Evolutionary conservation across 2,113 vertebrate species (phyloP).

Genomic region (Limanda limanda): DNA sequence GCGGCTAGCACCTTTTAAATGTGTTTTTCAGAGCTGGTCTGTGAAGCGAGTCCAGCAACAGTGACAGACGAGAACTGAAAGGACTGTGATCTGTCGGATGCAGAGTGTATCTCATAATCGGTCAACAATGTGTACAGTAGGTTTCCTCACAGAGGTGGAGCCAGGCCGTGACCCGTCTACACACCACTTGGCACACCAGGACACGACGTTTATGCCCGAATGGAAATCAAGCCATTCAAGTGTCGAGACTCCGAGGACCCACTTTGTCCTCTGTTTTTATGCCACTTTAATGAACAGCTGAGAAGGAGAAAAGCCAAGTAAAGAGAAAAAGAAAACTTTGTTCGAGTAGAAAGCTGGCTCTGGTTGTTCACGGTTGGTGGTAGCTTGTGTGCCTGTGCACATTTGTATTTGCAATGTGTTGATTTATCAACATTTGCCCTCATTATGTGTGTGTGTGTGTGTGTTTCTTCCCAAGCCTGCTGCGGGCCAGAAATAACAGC

Average conservation of each 20-base stretch:
- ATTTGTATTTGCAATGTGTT: conserved; percentile 21
- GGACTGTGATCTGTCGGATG: conserved; percentile 47
- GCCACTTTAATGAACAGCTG: conserved; percentile 61
- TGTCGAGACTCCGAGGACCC: conserved; percentile 36
- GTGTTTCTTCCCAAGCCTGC: background rate
- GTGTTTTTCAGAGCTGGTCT: conserved; percentile 48
- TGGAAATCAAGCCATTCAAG: conserved; percentile 61
- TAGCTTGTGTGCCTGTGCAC: conserved; percentile 15
- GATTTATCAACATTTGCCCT: background rate
- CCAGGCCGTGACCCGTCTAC: conserved; percentile 44
- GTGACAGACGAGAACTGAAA: conserved; percentile 55
- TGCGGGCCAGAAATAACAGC: conserved; percentile 34
- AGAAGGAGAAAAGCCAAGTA: conserved; percentile 28
- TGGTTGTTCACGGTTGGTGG: conserved; percentile 23
- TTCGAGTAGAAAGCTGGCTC: conserved; percentile 22
- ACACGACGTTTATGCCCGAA: conserved; percentile 47
- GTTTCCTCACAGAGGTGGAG: conserved; percentile 49
- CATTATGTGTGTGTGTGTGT: background rate
- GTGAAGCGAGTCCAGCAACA: conserved; percentile 30
- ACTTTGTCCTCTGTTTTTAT: conserved; percentile 63
- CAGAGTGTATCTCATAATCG: conserved; percentile 63
- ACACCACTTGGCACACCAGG: conserved; percentile 58
- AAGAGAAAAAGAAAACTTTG: conserved; percentile 25
- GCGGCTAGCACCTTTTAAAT: conserved; percentile 58
- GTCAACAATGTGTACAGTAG: conserved; percentile 57